Evolutionary conservation across 2,888 invertebrate genomes (phyloP).

Genomic region (Mimas tiliae): DNA sequence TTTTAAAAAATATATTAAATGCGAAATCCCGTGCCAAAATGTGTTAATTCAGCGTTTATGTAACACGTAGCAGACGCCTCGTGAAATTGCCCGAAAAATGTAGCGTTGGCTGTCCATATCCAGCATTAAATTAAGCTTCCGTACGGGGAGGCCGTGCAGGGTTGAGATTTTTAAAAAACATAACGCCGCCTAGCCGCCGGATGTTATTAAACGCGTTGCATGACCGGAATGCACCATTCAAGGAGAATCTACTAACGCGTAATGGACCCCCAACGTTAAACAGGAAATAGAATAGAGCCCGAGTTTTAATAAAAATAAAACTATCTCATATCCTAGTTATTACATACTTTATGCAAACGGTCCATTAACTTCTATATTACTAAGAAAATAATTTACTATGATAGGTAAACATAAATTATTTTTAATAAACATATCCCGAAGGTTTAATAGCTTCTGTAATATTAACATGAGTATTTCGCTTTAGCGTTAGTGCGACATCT

Average conservation of each 20-base stretch:
- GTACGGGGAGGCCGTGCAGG: conserved; percentile 38
- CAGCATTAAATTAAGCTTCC: conserved; percentile 64
- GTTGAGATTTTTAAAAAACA: conserved; percentile 48
- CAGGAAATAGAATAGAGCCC: conserved; percentile 36
- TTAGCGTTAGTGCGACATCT: conserved; percentile 47
- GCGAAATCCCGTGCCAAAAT: conserved; percentile 66
- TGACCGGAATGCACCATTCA: conserved; percentile 30
- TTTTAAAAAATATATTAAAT: conserved; percentile 66
- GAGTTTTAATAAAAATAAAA: conserved; percentile 5
- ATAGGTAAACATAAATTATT: not conserved
- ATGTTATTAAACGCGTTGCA: conserved; percentile 42
- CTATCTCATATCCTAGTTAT: conserved; percentile 19
- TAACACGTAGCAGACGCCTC: conserved; percentile 52
- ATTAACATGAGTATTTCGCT: not conserved
- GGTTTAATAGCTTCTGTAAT: not conserved
- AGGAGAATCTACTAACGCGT: conserved; percentile 19
- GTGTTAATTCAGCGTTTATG: conserved; percentile 67
- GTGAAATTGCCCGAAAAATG: conserved; percentile 61
- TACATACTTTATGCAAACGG: not conserved
- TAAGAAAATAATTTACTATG: not conserved
- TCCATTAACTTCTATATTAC: not conserved
- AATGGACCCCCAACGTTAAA: conserved; percentile 33
- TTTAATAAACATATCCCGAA: not conserved
- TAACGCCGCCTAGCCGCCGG: conserved; percentile 41
- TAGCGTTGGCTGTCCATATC: conserved; percentile 53